phyloP scores from a whole-genome alignment of 2,888 invertebrate genomes.

The Epinotia bilunana region DNA sequence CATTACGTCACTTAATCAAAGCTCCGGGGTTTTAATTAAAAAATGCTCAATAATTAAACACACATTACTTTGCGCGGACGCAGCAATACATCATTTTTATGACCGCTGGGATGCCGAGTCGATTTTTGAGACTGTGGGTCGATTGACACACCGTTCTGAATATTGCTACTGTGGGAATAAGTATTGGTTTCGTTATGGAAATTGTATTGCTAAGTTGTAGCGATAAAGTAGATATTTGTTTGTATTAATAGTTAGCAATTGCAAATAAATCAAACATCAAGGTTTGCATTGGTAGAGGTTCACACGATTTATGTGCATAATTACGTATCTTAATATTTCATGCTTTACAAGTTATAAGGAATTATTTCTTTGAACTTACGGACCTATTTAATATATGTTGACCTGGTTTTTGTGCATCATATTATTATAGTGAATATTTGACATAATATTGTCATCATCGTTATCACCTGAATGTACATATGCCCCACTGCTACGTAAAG shows the following conservation, averaged over 20 bases:
- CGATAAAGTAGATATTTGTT: background rate
- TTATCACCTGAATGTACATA: too few relatives aligned
- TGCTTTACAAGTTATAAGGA: too few relatives aligned
- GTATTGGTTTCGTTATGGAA: background rate
- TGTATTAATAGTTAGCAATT: background rate
- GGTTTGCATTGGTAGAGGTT: background rate
- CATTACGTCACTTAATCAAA: slow-evolving; percentile 39
- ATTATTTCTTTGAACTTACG: too few relatives aligned
- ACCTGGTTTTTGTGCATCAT: too few relatives aligned
- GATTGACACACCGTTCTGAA: slow-evolving; percentile 40
- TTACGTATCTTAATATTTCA: background rate
- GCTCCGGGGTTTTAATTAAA: slow-evolving; percentile 39
- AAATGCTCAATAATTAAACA: slow-evolving; percentile 53
- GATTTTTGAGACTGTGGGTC: slow-evolving; percentile 43
- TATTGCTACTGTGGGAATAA: slow-evolving; percentile 18
- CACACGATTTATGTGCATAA: background rate
- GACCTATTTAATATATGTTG: too few relatives aligned
- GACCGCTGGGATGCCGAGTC: slow-evolving; percentile 42
- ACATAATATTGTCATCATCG: too few relatives aligned
- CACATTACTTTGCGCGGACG: slow-evolving; percentile 48
- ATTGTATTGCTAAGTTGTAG: background rate
- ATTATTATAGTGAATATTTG: too few relatives aligned
- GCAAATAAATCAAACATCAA: slow-evolving; percentile 11
- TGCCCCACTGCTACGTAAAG: too few relatives aligned
- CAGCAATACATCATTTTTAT: slow-evolving; percentile 51